A percentile compares a stretch with the other conserved stretches of the same genome.
Conservation (phyloP, 2,113 vertebrate species). For the Pterocles burchelli region DNA sequence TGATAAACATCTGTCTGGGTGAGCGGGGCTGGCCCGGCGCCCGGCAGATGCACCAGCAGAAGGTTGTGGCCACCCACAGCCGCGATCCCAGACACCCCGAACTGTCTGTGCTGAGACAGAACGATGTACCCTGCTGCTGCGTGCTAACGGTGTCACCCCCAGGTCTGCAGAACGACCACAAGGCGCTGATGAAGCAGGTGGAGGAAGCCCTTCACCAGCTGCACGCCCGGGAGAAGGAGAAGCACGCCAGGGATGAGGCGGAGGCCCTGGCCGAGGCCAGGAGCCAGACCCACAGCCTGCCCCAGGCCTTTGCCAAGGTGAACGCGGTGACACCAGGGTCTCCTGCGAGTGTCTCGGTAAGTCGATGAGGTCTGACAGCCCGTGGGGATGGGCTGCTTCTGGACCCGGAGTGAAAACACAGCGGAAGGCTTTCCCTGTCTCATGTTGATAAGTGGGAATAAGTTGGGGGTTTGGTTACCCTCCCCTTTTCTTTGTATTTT, state of each 20-base stretch:
- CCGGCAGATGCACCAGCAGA: background rate
- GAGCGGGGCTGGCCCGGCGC: background rate
- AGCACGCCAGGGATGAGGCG: conserved; percentile 79
- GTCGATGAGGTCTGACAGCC: background rate
- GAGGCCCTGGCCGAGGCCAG: conserved; percentile 73
- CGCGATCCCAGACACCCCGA: background rate
- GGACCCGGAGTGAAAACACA: background rate
- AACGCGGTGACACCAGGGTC: conserved; percentile 86
- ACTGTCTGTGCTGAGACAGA: background rate
- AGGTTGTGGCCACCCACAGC: background rate
- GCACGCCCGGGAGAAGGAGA: conserved; percentile 88
- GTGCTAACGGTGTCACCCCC: background rate
- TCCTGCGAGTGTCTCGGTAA: conserved; percentile 86
- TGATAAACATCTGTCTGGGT: background rate
- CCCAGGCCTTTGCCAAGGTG: conserved; percentile 85
- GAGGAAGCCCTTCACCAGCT: conserved; percentile 92
- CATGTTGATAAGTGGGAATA: background rate
- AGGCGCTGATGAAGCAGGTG: conserved; percentile 91
- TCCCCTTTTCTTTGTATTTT: rapidly evolving
- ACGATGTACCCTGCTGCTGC: background rate
- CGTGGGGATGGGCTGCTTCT: rapidly evolving
- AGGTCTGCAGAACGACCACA: conserved; percentile 98
- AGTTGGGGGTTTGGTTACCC: background rate
- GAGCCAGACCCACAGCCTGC: conserved; percentile 60
- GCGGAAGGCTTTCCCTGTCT: background rate